These are phyloP conservation scores for Monochamus saltuarius DNA, from an alignment of 1,140 invertebrate species.

Conservation along the genomic window DNA sequence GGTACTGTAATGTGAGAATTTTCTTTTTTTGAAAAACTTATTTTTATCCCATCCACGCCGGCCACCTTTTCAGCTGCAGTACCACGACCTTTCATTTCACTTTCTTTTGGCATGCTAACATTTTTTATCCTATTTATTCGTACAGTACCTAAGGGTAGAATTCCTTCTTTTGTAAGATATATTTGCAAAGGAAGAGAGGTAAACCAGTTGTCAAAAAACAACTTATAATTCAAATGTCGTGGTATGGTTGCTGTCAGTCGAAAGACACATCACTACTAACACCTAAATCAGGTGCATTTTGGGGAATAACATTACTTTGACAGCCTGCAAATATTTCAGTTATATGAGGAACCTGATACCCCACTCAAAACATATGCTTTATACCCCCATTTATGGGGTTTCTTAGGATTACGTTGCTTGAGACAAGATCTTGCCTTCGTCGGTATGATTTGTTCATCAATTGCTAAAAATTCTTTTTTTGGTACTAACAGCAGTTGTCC, in stretches of 20 bases:
- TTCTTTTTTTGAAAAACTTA: too few species aligned
- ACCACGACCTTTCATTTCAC: too few species aligned
- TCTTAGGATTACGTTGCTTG: constrained; percentile 52
- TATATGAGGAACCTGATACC: constrained; percentile 47
- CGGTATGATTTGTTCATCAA: constrained; percentile 50
- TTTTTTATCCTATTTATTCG: too few species aligned
- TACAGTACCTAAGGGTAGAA: too few species aligned
- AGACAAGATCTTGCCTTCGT: constrained; percentile 48
- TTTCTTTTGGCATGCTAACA: too few species aligned
- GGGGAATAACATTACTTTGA: constrained; percentile 1
- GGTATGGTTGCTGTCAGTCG: constrained; percentile 44
- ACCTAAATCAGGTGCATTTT: constrained; percentile 45
- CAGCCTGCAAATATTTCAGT: constrained; percentile 46
- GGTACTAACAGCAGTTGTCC: constrained; percentile 33
- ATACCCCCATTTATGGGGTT: constrained; percentile 53
- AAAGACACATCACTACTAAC: constrained; percentile 46
- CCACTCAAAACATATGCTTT: constrained; percentile 50
- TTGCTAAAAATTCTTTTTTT: constrained; percentile 43
- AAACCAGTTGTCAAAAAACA: constrained; percentile 50
- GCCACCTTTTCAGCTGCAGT: too few species aligned
- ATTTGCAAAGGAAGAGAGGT: too few species aligned
- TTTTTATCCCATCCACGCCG: too few species aligned
- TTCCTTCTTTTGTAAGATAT: too few species aligned
- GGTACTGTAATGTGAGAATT: too few species aligned
- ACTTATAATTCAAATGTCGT: constrained; percentile 43